phyloP scores from a whole-genome alignment of 1,140 invertebrate species.

The Atta cephalotes region DNA sequence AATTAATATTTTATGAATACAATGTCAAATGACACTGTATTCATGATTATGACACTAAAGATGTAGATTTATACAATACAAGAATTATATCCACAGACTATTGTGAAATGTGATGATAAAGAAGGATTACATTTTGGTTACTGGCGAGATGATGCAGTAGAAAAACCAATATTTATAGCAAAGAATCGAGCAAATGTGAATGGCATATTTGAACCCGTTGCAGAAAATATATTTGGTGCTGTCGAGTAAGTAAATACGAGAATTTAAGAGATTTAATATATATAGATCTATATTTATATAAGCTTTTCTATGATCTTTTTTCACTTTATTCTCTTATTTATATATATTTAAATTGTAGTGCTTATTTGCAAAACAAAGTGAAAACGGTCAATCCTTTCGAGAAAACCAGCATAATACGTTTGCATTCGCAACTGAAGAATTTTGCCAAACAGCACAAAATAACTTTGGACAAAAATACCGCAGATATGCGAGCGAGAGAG shows the following conservation, averaged over 20 bases:
- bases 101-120: slow-evolving; percentile 90
- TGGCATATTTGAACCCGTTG: slow-evolving; percentile 90
- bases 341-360: slow-evolving; percentile 82
- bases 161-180: slow-evolving; percentile 92
- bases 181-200: slow-evolving; percentile 90
- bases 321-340: slow-evolving; percentile 13
- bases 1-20: not conserved
- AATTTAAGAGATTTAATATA: slow-evolving; percentile 1
- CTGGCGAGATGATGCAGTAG: slow-evolving; percentile 93
- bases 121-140: slow-evolving; percentile 95
- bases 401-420: slow-evolving; percentile 87
- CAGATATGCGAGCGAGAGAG: slow-evolving; percentile 88
- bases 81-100: slow-evolving; percentile 87
- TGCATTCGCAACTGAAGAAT: slow-evolving; percentile 88
- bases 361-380: slow-evolving; percentile 88
- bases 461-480: slow-evolving; percentile 88
- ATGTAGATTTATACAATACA: not conserved
- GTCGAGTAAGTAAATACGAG: slow-evolving; percentile 89
- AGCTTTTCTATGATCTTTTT: not conserved
- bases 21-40: not conserved
- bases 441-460: slow-evolving; percentile 90
- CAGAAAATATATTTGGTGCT: slow-evolving; percentile 95
- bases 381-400: slow-evolving; percentile 89
- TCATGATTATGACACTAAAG: not conserved
- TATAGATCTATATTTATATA: not conserved